phyloP scores from a whole-genome alignment of 1,140 invertebrate genomes.

The Euglossa dilemma region DNA sequence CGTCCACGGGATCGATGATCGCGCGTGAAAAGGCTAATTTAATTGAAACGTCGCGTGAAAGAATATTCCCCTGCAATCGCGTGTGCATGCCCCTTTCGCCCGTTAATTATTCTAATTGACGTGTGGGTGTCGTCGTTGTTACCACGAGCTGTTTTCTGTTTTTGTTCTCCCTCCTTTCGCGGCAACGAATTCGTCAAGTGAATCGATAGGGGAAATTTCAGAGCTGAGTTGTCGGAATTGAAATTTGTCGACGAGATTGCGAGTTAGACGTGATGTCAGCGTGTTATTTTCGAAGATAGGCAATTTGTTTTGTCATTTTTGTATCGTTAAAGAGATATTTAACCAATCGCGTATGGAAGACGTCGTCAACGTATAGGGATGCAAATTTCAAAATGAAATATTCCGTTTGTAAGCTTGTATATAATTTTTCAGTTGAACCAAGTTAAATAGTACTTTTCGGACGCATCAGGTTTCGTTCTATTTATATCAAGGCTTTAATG shows the following conservation, averaged over 20 bases:
- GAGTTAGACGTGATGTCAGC: background rate
- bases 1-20: background rate
- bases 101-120: background rate
- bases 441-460: no score
- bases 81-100: background rate
- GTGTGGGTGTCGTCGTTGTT: background rate
- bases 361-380: no score
- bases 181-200: background rate
- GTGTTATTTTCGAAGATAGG: no score
- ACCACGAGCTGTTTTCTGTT: background rate
- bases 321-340: no score
- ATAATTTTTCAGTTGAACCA: no score
- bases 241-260: background rate
- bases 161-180: no score
- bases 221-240: background rate
- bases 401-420: no score
- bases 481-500: no score
- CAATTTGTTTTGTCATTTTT: no score
- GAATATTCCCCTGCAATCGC: background rate
- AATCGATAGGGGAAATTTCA: background rate
- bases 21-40: slow-evolving; percentile 15
- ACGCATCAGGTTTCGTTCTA: no score
- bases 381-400: no score
- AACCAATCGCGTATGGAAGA: no score
- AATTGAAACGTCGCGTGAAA: background rate